Evolutionary conservation across 1,140 invertebrate genomes (phyloP).

Genomic region (Gyrodactylus bullatarudis): DNA sequence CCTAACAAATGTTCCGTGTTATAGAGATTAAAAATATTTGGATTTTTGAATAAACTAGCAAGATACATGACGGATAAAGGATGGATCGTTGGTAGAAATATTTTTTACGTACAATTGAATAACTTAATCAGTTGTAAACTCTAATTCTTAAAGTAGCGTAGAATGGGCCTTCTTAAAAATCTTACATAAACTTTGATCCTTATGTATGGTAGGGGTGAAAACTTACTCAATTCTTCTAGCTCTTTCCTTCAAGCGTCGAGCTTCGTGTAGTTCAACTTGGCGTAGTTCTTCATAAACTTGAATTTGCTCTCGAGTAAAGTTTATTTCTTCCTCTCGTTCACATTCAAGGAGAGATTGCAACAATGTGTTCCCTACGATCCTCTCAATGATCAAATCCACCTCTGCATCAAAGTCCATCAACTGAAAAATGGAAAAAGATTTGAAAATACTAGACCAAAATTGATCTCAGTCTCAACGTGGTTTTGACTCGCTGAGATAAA

Average conservation of each 20-base stretch:
- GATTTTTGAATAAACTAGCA: too few species aligned
- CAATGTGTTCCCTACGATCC: not conserved
- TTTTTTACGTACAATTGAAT: too few species aligned
- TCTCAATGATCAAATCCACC: not conserved
- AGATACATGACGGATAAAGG: too few species aligned
- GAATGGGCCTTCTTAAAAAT: too few species aligned
- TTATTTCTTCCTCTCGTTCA: not conserved
- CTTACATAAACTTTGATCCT: too few species aligned
- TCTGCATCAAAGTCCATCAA: not conserved
- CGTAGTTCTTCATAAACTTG: not conserved
- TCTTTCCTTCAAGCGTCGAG: not conserved
- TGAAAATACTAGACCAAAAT: not conserved
- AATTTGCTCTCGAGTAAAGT: not conserved
- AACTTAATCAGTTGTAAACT: too few species aligned
- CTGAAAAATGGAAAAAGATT: not conserved
- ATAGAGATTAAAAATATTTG: too few species aligned
- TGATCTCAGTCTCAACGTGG: not conserved
- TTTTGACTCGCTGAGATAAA: not conserved
- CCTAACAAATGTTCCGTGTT: too few species aligned
- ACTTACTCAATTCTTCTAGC: not conserved
- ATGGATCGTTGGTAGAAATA: too few species aligned
- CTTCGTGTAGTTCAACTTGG: not conserved
- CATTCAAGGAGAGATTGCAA: not conserved
- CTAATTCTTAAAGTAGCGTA: too few species aligned
- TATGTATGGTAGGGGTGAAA: too few species aligned